These are phyloP conservation scores for Eupithecia inturbata DNA, from an alignment of 2,888 invertebrate genomes.

Conservation along the genomic window DNA sequence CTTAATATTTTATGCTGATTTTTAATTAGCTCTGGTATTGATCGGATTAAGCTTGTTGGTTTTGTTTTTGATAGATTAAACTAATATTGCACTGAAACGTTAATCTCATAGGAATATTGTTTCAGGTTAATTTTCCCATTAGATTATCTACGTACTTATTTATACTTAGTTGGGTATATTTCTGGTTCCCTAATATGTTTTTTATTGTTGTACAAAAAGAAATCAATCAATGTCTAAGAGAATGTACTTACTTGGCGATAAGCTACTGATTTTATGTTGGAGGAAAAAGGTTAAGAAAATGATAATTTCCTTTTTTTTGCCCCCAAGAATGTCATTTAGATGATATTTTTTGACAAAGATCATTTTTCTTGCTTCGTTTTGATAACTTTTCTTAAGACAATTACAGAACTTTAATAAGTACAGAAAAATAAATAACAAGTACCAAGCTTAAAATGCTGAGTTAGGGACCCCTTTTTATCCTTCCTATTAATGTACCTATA, in stretches of 20 bases:
- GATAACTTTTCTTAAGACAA: neutral
- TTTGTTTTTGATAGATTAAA: slow-evolving; percentile 10
- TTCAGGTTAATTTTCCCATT: neutral
- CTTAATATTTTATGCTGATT: slow-evolving; percentile 58
- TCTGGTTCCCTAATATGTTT: slow-evolving; percentile 27
- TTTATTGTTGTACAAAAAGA: slow-evolving; percentile 33
- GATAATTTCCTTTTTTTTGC: slow-evolving; percentile 36
- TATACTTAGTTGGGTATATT: neutral
- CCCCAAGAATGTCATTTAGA: slow-evolving; percentile 33
- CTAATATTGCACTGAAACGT: slow-evolving; percentile 1
- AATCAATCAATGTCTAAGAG: slow-evolving; percentile 42
- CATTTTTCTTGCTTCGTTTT: neutral
- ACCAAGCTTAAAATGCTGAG: too few species aligned
- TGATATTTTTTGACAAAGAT: slow-evolving; percentile 20
- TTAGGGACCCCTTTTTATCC: too few species aligned
- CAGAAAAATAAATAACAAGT: neutral
- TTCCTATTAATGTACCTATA: too few species aligned
- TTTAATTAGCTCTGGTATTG: slow-evolving; percentile 46
- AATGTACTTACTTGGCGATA: slow-evolving; percentile 45
- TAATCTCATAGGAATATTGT: neutral
- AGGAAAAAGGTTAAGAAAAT: slow-evolving; percentile 37
- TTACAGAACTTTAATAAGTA: neutral
- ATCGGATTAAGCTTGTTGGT: slow-evolving; percentile 4
- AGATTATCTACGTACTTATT: neutral
- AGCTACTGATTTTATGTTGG: slow-evolving; percentile 39